Conservation (phyloP, 1,140 invertebrate species). For the Rhizoglyphus robini region DNA sequence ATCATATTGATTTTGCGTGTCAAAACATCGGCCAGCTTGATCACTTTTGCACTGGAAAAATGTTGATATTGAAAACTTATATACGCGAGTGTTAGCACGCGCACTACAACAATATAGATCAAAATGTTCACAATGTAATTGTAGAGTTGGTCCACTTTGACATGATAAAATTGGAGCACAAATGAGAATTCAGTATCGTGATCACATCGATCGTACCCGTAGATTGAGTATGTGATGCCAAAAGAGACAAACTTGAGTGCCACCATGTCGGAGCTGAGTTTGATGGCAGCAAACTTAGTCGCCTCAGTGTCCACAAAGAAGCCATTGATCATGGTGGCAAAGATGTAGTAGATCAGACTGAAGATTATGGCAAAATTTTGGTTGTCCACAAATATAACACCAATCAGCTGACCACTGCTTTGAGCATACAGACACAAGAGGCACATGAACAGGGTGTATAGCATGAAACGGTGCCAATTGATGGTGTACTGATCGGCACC, state of each 20-base stretch:
- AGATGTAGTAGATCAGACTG: not conserved
- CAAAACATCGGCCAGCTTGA: not conserved
- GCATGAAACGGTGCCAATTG: constrained; percentile 4
- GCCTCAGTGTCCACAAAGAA: not conserved
- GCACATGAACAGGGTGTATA: not conserved
- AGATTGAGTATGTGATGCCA: not conserved
- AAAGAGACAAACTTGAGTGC: not conserved
- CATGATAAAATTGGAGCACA: not conserved
- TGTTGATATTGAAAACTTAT: not conserved
- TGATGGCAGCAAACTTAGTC: not conserved
- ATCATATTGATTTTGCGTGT: not conserved
- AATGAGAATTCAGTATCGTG: not conserved
- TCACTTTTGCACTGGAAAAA: not conserved
- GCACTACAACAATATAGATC: not conserved
- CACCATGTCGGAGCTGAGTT: not conserved
- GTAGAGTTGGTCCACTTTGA: not conserved
- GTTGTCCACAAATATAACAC: not conserved
- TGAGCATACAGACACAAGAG: not conserved
- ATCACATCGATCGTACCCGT: constrained; percentile 3
- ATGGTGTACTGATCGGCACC: not conserved
- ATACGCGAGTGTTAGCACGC: not conserved
- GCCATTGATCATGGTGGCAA: not conserved
- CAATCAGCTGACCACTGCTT: constrained; percentile 2
- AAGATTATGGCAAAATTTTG: not conserved
- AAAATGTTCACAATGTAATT: not conserved